phyloP scores from a whole-genome alignment of 2,888 invertebrate genomes.

The Cryptus viduatorius region DNA sequence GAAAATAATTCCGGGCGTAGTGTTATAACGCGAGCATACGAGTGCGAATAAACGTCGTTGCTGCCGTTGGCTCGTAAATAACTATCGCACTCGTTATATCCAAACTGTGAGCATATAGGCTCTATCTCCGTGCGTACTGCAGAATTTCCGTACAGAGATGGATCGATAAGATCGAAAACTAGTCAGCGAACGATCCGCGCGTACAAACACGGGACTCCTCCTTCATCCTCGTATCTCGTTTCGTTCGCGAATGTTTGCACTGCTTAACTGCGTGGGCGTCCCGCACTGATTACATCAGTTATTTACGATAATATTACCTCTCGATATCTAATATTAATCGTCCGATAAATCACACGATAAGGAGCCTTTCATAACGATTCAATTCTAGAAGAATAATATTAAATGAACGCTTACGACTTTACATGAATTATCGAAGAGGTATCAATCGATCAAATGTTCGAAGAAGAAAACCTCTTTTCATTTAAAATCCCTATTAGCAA shows the following conservation, averaged over 20 bases:
- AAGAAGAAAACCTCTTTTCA: not conserved
- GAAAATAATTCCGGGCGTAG: constrained; percentile 48
- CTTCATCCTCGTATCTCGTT: constrained; percentile 7
- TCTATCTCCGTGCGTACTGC: constrained; percentile 23
- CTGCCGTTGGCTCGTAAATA: constrained; percentile 64
- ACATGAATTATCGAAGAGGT: constrained; percentile 42
- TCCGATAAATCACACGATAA: constrained; percentile 60
- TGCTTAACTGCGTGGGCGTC: constrained; percentile 63
- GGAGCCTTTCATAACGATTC: constrained; percentile 54
- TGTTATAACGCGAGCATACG: constrained; percentile 38
- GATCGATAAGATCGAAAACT: constrained; percentile 67
- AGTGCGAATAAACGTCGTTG: constrained; percentile 64
- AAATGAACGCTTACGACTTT: constrained; percentile 37
- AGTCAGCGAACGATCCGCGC: constrained; percentile 61
- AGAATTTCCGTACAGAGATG: constrained; percentile 36
- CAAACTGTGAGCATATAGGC: constrained; percentile 51
- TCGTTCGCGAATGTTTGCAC: constrained; percentile 50
- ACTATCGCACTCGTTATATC: constrained; percentile 61
- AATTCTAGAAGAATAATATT: constrained; percentile 54
- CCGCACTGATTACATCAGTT: constrained; percentile 62
- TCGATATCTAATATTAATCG: constrained; percentile 63
- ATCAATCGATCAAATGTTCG: not conserved
- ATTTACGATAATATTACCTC: constrained; percentile 62
- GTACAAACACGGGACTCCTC: constrained; percentile 15
- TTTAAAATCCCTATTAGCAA: too few relatives aligned